Base-by-base conservation (phyloP, 1,140 invertebrate species). In the Neodiprion virginianus region DNA sequence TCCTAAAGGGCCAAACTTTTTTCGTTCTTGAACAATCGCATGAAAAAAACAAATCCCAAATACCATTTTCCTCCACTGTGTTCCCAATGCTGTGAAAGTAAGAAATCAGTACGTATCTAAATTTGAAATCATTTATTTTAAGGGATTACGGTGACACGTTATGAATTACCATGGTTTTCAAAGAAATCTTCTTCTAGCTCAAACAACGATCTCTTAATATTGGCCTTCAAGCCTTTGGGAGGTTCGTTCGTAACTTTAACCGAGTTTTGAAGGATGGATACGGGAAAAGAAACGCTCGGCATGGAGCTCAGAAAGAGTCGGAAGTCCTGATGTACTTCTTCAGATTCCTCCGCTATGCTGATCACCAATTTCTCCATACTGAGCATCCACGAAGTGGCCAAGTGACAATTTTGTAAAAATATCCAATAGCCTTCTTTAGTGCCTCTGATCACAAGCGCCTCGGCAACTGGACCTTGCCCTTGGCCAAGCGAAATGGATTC, bases 211-310 rank as follows among this genome's bases (percentile, higher is more conserved):
- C 94, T 90, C 77, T 95, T 92, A 0, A 98, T 89, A 84, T 97
- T 95, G 0, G 93, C 92, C 79, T 93, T 91, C 1, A 98, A 87
- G 1, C 97, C 96, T 88, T 96, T 96, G 0, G 97, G 96, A 0
- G 96, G 95, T 84, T 98, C 96, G 82, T 97, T 97, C 0, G 96
- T 98, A 67, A 98, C 95, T 88, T 98, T 98, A 0, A 98, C 94
- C 53, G 96, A 95, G 83, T 97, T 97, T 84, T 98, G 96, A 8
- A 98, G 89, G 1, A 98, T 93, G 0, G 95, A 95, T 0, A 97
- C 95, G 0, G 97, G 97, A 84, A 98, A 98, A n/a, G 90, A 88
- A n/a, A 86, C 91, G 23, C 89, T 94, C 75, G 91, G 96, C 96
- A 94, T 97, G 7, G 96, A 97, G 74, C 96, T 98, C 47, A 98